Conservation (phyloP, 2,797 vertebrate species). For the Aeoliscus strigatus region DNA sequence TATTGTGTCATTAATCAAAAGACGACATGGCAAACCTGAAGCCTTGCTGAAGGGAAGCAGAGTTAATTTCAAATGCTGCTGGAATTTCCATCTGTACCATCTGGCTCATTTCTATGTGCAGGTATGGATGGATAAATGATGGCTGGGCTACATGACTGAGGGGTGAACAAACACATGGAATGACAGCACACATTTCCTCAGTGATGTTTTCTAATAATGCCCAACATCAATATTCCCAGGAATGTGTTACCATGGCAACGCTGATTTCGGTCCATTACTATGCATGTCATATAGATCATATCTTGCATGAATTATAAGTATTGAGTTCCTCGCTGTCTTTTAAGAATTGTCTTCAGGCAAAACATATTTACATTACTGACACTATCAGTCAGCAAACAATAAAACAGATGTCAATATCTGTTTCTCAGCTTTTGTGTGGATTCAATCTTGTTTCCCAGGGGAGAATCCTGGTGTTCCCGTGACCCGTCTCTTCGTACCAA, state of each 20-base stretch:
- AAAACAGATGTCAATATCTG: too few relatives aligned
- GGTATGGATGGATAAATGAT: neutral
- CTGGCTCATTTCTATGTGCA: neutral
- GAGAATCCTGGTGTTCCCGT: too few relatives aligned
- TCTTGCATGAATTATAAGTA: too few relatives aligned
- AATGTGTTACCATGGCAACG: constrained; percentile 21
- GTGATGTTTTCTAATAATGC: constrained; percentile 12
- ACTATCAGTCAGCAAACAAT: too few relatives aligned
- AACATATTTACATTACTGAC: too few relatives aligned
- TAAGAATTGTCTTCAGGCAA: too few relatives aligned
- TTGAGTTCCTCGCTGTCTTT: too few relatives aligned
- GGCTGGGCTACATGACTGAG: neutral
- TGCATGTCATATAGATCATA: too few relatives aligned
- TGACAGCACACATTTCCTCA: neutral
- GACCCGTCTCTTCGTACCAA: too few relatives aligned
- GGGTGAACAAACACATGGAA: neutral
- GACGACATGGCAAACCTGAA: constrained; percentile 6
- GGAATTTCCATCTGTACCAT: constrained; percentile 1
- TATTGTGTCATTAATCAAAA: constrained; percentile 19
- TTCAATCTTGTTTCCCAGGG: too few relatives aligned
- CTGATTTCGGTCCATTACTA: too few relatives aligned
- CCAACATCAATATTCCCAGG: constrained; percentile 7
- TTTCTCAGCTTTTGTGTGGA: too few relatives aligned
- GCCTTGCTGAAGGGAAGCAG: constrained; percentile 5
- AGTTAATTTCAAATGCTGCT: constrained; percentile 9